Conservation (phyloP, 1,140 invertebrate genomes). For the Musca vetustissima region DNA sequence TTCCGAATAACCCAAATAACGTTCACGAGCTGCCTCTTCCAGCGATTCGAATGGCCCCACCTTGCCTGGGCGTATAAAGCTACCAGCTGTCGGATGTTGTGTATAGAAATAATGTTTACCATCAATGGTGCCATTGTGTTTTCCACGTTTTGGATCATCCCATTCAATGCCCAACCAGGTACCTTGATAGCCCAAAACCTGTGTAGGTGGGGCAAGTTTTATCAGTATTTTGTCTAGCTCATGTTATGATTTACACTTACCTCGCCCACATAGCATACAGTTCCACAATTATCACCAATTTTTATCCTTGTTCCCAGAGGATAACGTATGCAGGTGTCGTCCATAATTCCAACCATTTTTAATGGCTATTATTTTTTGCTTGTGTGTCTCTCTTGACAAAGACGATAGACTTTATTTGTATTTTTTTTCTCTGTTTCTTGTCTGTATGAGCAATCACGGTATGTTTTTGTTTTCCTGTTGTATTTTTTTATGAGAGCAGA, state of each 20-base stretch:
- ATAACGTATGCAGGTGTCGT: slow-evolving; percentile 51
- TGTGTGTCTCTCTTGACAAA: no score
- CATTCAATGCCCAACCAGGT: slow-evolving; percentile 91
- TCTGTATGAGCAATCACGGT: no score
- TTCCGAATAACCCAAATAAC: slow-evolving; percentile 55
- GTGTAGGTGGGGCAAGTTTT: not conserved
- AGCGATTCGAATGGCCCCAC: slow-evolving; percentile 70
- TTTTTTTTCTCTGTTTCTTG: no score
- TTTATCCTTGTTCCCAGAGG: slow-evolving; percentile 50
- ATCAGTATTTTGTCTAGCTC: not conserved
- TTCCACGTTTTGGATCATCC: slow-evolving; percentile 84
- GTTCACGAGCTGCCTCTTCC: slow-evolving; percentile 67
- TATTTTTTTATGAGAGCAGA: no score
- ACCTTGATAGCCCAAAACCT: slow-evolving; percentile 61
- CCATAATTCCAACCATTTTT: slow-evolving; percentile 51
- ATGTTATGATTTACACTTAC: slow-evolving; percentile 31
- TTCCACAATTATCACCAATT: slow-evolving; percentile 55
- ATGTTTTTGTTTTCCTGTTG: no score
- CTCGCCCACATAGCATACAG: slow-evolving; percentile 58
- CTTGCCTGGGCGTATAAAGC: slow-evolving; percentile 83
- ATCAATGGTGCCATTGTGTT: slow-evolving; percentile 85
- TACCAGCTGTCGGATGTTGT: slow-evolving; percentile 73
- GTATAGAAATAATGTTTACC: slow-evolving; percentile 81
- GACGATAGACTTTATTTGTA: no score
- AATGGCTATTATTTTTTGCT: not conserved